Conservation (phyloP, 2,888 invertebrate species). For the Stenodema calcarata region DNA sequence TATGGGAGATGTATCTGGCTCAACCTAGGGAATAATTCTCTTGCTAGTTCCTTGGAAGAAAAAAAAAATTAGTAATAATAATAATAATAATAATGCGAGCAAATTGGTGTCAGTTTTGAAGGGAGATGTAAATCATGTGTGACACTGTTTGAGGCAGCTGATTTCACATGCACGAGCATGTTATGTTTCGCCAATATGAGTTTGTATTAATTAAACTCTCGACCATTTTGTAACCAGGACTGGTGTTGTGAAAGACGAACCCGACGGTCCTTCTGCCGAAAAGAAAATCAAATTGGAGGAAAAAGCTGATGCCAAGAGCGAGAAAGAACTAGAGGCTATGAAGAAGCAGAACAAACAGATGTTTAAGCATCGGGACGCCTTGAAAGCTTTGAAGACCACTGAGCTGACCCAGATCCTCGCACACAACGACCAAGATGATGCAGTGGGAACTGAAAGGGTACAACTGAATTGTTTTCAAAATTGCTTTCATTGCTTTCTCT, state of each 20-base stretch:
- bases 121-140: too few species aligned
- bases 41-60: too few species aligned
- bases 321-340: conserved; percentile 68
- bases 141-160: too few species aligned
- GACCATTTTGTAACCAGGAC: too few species aligned
- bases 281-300: conserved; percentile 62
- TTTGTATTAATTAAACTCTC: too few species aligned
- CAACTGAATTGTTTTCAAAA: background rate
- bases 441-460: conserved; percentile 73
- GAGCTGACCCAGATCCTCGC: conserved; percentile 72
- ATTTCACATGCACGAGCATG: too few species aligned
- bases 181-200: too few species aligned
- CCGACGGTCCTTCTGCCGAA: background rate
- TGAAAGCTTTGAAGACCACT: conserved; percentile 68
- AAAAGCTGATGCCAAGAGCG: conserved; percentile 60
- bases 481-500: background rate
- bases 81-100: too few species aligned
- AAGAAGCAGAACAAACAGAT: conserved; percentile 76
- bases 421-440: conserved; percentile 75
- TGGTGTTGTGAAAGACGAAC: conserved; percentile 60
- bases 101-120: too few species aligned
- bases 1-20: too few species aligned
- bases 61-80: too few species aligned
- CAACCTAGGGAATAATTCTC: too few species aligned
- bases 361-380: conserved; percentile 71